phyloP scores from a whole-genome alignment of 2,797 vertebrate genomes.

The Danio albolineatus region DNA sequence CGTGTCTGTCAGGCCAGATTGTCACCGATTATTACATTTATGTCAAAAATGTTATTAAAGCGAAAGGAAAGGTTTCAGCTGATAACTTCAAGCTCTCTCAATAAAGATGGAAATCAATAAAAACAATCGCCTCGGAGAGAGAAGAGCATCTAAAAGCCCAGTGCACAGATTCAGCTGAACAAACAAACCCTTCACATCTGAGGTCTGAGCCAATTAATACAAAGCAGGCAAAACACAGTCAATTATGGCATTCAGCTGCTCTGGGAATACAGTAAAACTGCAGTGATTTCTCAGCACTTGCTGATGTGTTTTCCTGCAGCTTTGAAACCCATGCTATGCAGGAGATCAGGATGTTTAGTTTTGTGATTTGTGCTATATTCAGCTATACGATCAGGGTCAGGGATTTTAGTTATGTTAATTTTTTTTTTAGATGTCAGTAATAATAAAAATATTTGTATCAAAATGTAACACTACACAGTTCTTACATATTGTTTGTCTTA shows the following conservation, averaged over 20 bases:
- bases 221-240: background rate
- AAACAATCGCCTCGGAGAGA: background rate
- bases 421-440: too few species aligned
- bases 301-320: background rate
- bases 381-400: too few species aligned
- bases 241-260: conserved; percentile 11
- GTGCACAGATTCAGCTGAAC: background rate
- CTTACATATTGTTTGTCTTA: background rate
- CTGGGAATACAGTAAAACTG: conserved; percentile 31
- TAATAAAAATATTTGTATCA: too few species aligned
- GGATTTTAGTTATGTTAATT: too few species aligned
- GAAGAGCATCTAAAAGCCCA: background rate
- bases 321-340: background rate
- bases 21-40: conserved; percentile 20
- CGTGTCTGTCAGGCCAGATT: conserved; percentile 10
- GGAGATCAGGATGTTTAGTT: background rate
- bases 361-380: too few species aligned
- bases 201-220: conserved; percentile 20
- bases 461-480: background rate
- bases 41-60: conserved; percentile 14
- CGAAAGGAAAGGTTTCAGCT: background rate
- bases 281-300: background rate
- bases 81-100: background rate
- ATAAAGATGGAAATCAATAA: conserved; percentile 11
- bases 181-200: background rate